Conservation (phyloP, 2,113 vertebrate genomes). For the Eptesicus fuscus region DNA sequence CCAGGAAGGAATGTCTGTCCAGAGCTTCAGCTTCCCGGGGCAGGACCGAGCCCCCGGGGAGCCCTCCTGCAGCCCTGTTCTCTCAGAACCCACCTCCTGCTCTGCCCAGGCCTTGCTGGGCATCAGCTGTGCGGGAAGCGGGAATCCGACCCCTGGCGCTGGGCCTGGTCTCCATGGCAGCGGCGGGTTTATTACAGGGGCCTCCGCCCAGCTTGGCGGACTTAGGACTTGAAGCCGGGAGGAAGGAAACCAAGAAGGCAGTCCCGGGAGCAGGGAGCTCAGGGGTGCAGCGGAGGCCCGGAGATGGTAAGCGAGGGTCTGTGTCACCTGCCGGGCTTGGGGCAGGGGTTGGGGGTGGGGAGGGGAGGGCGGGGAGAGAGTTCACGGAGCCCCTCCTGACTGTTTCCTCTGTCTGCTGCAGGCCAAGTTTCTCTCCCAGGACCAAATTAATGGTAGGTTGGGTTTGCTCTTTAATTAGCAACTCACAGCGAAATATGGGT, state of each 20-base stretch:
- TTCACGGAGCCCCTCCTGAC: neutral
- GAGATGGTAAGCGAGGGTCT: constrained; percentile 70
- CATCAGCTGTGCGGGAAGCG: neutral
- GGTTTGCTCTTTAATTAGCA: constrained; percentile 43
- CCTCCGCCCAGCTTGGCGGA: constrained; percentile 69
- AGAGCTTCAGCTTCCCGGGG: neutral
- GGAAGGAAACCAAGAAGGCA: neutral
- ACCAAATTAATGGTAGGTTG: constrained; percentile 91
- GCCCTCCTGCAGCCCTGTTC: neutral
- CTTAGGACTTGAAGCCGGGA: constrained; percentile 69
- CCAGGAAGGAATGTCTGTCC: neutral
- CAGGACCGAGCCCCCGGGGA: accelerated
- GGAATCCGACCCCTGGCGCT: constrained; percentile 73
- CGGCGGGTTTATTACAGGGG: constrained; percentile 74
- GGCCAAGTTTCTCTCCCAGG: constrained; percentile 93
- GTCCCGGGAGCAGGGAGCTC: neutral
- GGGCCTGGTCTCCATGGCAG: constrained; percentile 76
- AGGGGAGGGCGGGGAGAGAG: too few species aligned
- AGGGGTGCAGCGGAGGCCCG: neutral
- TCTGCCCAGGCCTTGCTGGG: neutral
- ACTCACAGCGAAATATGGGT: constrained; percentile 40
- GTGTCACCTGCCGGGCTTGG: neutral
- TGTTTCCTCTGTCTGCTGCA: constrained; percentile 66
- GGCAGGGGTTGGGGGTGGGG: accelerated
- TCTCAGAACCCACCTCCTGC: neutral